Base-by-base conservation (phyloP, 2,797 vertebrate species). In the Phrynocephalus forsythii region DNA sequence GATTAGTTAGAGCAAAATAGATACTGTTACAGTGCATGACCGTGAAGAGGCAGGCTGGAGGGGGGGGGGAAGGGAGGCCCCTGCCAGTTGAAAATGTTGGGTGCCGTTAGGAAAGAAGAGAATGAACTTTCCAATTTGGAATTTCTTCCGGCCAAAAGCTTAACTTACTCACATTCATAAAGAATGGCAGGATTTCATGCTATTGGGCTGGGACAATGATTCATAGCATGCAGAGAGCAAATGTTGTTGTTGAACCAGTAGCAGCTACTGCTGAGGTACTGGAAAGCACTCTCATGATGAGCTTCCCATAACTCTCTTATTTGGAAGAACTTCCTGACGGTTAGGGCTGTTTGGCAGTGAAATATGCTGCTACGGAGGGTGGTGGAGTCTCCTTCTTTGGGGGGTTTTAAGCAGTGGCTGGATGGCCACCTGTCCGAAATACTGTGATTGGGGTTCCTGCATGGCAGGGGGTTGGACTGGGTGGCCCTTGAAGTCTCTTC, bases 131-230 rank as follows among this genome's bases (percentile, higher is more conserved):
- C 7, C 2, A 56, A 84, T 26, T 26, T 68, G 73, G 50, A 84
- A 90, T 81, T 80, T 71, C 52, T 60, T 76, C 71, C 87, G 77
- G 13, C 82, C 73, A 79, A 84, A 69, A 77, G 56, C 18, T 86
- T 52, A 79, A 68, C 44, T 91, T 75, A 38, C 26, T 72, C 18
- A 80, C 0, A 1, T 73, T 81, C 71, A 15, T 44, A 88, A 72
- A 85, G 78, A 85, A 85, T 80, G 75, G 69, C n/a, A 85, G 78
- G 78, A 85, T 85, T 85, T 85, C 77, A 68, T 68, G 60, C 87
- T 88, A 67, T 52, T 68, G 83, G 78, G 48, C 44, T 76, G 82
- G 68, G 63, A 63, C 66, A 82, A 13, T 66, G 86, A 76, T 15
- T 85, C 69, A 1, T 44, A 89, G 38, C 11, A 87, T 73, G 87